phyloP scores from a whole-genome alignment of 2,888 invertebrate species.

The Helobdella robusta region DNA sequence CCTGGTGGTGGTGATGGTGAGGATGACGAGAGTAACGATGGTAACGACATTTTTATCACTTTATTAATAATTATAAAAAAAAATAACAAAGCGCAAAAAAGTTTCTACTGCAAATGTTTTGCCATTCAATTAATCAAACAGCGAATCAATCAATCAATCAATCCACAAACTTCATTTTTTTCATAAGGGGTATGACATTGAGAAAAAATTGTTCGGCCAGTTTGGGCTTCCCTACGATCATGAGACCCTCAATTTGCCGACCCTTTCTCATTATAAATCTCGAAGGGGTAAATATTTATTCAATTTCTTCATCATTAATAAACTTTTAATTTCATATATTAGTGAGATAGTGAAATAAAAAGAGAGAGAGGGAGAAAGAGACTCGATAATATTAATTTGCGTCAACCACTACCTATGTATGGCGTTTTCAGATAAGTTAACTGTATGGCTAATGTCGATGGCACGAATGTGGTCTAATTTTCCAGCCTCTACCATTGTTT shows the following conservation, averaged over 20 bases:
- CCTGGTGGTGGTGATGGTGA: constrained; percentile 53
- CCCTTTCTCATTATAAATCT: constrained; percentile 85
- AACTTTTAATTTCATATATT: neutral
- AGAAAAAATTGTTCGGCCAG: constrained; percentile 97
- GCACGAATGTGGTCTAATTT: constrained; percentile 66
- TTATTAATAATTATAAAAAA: neutral
- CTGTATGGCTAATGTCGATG: constrained; percentile 85
- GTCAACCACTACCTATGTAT: constrained; percentile 59
- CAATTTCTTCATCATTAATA: no score
- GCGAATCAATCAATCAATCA: no score
- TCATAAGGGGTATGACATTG: constrained; percentile 78
- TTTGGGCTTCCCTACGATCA: constrained; percentile 88
- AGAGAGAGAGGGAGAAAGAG: no score
- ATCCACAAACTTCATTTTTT: constrained; percentile 90
- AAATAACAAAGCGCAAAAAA: neutral
- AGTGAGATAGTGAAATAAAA: neutral
- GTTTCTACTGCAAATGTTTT: neutral
- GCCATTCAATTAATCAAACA: no score
- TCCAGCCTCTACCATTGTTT: constrained; percentile 80
- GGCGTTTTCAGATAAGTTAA: constrained; percentile 84
- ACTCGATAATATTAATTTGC: no score
- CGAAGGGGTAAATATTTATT: no score
- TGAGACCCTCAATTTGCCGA: constrained; percentile 74
- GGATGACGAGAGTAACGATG: neutral
- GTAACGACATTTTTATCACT: neutral